Evolutionary conservation across 2,113 vertebrate genomes (phyloP), one percentile per base, ranked within the genome.

Genomic region (Tachycineta bicolor): DNA sequence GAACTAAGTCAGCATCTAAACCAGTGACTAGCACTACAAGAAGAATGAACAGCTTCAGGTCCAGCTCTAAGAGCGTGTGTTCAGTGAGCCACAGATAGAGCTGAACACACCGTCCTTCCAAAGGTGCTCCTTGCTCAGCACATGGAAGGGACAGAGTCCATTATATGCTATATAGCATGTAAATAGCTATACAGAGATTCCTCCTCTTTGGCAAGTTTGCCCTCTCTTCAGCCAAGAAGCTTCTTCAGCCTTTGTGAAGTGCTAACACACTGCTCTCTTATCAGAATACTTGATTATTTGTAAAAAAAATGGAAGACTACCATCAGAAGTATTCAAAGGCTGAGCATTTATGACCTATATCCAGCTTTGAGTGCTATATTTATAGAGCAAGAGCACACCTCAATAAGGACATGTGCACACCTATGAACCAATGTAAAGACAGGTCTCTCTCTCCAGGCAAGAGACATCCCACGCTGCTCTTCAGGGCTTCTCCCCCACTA

Each of bases 401-500:
- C 49, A 71, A 9, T 19, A n/a, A 50, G 50, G 25, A 74, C 2
- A 1, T 21, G 21, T 6, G 52, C 43, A 50, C 25, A 90, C n/a
- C 31, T 20, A 10, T 23, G 31, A 95, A 56, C 18, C 11, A 33
- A 18, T 1, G 0, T 28, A 23, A 83, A 76, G 31, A 28, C 49
- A 58, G 8, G 2, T 37, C 5, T 34, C 15, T 53, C 28, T 71
- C 39, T 53, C 34, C 20, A 14, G 24, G 34, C 0, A 0, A 60
- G 53, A 77, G 65, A 37, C 31, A 29, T 59, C 52, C 55, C 26
- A 75, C n/a, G 47, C 39, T 37, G 9, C 46, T 81, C 73, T 76
- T 74, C 56, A 87, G 34, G 56, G 31, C 47, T 37, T 83, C n/a
- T 62, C 25, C 31, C 31, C 12, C 50, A 14, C 13, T 5, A 53